Evolutionary conservation across 2,113 vertebrate genomes (phyloP).

Genomic region (Trichechus manatus): DNA sequence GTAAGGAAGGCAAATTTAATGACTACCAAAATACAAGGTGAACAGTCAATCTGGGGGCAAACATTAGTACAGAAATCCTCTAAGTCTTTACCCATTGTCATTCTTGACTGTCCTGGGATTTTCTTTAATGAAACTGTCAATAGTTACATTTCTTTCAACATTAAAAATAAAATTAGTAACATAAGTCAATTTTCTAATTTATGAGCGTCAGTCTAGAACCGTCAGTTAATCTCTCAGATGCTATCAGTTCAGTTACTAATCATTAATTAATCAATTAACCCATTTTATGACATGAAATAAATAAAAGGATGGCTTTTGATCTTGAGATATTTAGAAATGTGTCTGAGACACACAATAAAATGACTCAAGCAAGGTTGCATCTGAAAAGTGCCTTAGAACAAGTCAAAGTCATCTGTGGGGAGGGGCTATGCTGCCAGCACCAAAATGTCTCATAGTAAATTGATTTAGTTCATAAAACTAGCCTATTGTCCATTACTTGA

Average conservation of each 20-base stretch:
- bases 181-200: slow-evolving; percentile 17
- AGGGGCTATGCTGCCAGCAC: not conserved
- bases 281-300: slow-evolving; percentile 37
- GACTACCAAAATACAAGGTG: not conserved
- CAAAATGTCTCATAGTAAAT: not conserved
- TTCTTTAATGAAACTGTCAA: slow-evolving; percentile 61
- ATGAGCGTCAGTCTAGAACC: not conserved
- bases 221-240: not conserved
- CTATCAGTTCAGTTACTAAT: not conserved
- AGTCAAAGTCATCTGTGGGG: not conserved
- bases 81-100: slow-evolving; percentile 55
- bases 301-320: slow-evolving; percentile 20
- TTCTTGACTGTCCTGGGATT: slow-evolving; percentile 56
- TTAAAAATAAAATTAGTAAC: slow-evolving; percentile 49
- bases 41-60: not conserved
- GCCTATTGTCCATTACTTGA: not conserved
- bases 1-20: slow-evolving; percentile 43
- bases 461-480: not conserved
- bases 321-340: not conserved
- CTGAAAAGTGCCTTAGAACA: not conserved
- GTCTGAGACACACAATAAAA: not conserved
- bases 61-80: not conserved
- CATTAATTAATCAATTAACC: not conserved
- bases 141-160: slow-evolving; percentile 66
- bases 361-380: not conserved